A percentile compares a stretch with the other conserved stretches of the same genome.
These are phyloP conservation scores for Tipula unca DNA, from an alignment of 2,888 invertebrate genomes.

Conservation along the genomic window DNA sequence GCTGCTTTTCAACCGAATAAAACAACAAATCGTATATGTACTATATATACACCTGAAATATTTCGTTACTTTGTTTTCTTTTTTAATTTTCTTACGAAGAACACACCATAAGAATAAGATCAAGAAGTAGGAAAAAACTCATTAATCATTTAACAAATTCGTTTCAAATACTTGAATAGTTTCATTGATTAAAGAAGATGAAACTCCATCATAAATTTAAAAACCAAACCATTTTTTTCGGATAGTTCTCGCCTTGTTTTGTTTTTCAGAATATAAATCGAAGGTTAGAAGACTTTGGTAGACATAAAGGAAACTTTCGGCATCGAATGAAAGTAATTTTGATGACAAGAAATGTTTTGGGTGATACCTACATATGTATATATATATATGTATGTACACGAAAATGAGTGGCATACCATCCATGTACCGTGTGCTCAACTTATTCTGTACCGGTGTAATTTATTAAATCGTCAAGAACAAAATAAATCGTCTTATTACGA, in stretches of 20 bases:
- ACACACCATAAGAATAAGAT: not conserved
- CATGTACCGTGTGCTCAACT: too few relatives aligned
- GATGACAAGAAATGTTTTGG: not conserved
- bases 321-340: not conserved
- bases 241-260: not conserved
- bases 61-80: not conserved
- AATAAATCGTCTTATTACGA: not conserved
- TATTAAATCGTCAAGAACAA: not conserved
- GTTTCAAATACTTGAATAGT: not conserved
- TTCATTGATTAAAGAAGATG: conserved; percentile 8
- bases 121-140: not conserved
- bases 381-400: not conserved
- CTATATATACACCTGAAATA: not conserved
- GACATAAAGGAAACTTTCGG: not conserved
- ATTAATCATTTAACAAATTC: conserved; percentile 14
- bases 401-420: not conserved
- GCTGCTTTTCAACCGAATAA: not conserved
- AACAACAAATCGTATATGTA: not conserved
- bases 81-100: not conserved
- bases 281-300: not conserved
- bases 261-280: not conserved
- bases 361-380: too few relatives aligned
- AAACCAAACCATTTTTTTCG: not conserved
- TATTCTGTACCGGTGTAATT: not conserved
- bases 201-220: not conserved